Conservation (phyloP, 2,113 vertebrate species). For the Dipodomys ordii region DNA sequence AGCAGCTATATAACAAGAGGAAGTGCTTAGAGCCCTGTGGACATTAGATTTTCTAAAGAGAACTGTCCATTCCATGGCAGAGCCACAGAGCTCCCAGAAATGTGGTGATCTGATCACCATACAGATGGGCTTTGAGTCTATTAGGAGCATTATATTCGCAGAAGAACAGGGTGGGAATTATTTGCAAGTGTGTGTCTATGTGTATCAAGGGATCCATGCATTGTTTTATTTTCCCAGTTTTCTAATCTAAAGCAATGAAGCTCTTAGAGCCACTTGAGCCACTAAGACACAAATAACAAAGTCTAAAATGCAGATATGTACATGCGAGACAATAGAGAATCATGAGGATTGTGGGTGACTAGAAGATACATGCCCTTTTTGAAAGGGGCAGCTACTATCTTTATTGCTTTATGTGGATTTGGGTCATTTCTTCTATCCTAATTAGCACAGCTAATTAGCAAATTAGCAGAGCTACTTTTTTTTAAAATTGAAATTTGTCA, state of each 20-base stretch:
- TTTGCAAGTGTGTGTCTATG: conserved; percentile 19
- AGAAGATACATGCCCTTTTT: not conserved
- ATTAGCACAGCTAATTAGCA: not conserved
- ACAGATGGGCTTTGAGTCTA: conserved; percentile 45
- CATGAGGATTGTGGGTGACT: not conserved
- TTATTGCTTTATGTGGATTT: not conserved
- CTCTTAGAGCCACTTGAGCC: not conserved
- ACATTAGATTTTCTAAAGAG: conserved; percentile 57
- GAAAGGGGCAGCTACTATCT: not conserved
- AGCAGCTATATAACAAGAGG: conserved; percentile 61
- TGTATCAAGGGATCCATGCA: not conserved
- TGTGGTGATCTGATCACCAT: conserved; percentile 33
- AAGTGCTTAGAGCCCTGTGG: conserved; percentile 13
- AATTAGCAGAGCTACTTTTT: conserved; percentile 30
- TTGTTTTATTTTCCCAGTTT: not conserved
- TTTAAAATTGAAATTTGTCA: not conserved
- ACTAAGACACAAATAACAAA: not conserved
- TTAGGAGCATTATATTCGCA: conserved; percentile 34
- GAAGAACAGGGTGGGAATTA: not conserved
- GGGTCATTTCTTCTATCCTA: not conserved
- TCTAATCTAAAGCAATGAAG: conserved; percentile 29
- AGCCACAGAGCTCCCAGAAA: conserved; percentile 27
- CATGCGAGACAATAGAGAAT: not conserved
- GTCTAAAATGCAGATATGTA: not conserved
- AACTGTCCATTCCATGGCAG: conserved; percentile 42